Evolutionary conservation across 1,140 invertebrate species (phyloP), one percentile per base, ranked within the genome.

Genomic region (Lordiphosa clarofinis): DNA sequence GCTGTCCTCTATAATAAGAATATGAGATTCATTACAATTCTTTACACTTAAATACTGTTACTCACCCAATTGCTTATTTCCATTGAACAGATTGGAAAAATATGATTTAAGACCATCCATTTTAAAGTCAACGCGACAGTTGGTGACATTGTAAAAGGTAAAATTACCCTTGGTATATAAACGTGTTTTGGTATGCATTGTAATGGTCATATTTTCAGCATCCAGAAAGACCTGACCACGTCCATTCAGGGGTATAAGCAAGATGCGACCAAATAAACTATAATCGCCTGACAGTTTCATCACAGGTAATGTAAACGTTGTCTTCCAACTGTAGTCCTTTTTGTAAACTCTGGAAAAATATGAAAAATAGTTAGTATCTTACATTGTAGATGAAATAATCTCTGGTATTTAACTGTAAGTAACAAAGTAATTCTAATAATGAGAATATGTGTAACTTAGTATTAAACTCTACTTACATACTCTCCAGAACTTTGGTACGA

Each of bases 271-370:
- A 62, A 92, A 91, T 9, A 94, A 87, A 68, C 93, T 91, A 71
- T 94, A 94, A 33, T 92, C 92, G 2, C 93, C 92, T 73, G 94
- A 93, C 21, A 94, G 92, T 76, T 92, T 91, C 79, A 94, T 90
- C 82, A 91, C 90, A 8, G 92, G 92, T 31, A 94, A 87, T 53
- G 90, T 89, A 31, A 93, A 89, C 69, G 91, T 92, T 2, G 93
- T 94, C 56, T 91, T 91, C 88, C 93, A 94, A 66, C 92, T 92
- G 64, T 92, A 93, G 11, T 92, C 92, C 86, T 92, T 91, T 13
- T 91, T 35, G 89, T 87, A 87, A 0, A 94, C 92, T 55, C 91
- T 92, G 82, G 0, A 15, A 35, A 19, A 42, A 13, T n/a, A 15
- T 15, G 2, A 13, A 1, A 15, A 15, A 15, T 15, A 1, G 1